These are phyloP conservation scores for Drosophila eohydei DNA, from an alignment of 2,888 invertebrate genomes.

Conservation along the genomic window DNA sequence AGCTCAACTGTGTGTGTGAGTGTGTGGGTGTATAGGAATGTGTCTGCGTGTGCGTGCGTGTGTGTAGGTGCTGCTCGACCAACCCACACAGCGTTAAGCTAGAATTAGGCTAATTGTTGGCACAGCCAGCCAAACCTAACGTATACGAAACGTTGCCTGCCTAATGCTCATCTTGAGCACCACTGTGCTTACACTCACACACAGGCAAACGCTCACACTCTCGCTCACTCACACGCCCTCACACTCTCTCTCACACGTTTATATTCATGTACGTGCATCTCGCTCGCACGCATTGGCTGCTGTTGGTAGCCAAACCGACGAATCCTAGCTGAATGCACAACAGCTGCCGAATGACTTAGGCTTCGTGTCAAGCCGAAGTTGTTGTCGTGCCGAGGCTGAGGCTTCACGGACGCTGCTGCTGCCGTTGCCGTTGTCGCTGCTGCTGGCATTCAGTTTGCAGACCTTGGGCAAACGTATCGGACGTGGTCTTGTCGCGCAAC, in stretches of 20 bases:
- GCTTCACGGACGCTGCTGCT: constrained; percentile 13
- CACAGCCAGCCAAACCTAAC: constrained; percentile 32
- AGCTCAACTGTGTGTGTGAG: constrained; percentile 6
- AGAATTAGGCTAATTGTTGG: constrained; percentile 72
- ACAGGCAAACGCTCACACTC: constrained; percentile 21
- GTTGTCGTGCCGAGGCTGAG: constrained; percentile 7
- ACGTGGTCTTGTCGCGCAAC: constrained; percentile 50
- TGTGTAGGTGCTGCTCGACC: constrained; percentile 71
- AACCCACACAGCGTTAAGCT: constrained; percentile 63
- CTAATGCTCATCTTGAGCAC: constrained; percentile 37
- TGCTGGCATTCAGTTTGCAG: constrained; percentile 76
- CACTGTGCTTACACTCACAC: constrained; percentile 4
- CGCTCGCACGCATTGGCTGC: constrained; percentile 51
- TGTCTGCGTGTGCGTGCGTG: constrained; percentile 27
- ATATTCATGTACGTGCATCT: constrained; percentile 61
- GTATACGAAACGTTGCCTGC: constrained; percentile 44
- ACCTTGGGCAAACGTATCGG: constrained; percentile 82
- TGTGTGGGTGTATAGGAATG: constrained; percentile 8
- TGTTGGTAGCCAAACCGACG: constrained; percentile 68
- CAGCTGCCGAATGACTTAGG: constrained; percentile 26
- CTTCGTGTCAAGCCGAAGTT: constrained; percentile 31
- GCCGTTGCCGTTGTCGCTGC: constrained; percentile 20
- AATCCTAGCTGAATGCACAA: constrained; percentile 72
- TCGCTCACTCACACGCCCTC: constrained; percentile 2
- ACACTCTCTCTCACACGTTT: constrained; percentile 8